Conservation (phyloP, 2,888 invertebrate genomes). For the Suillia variegata region DNA sequence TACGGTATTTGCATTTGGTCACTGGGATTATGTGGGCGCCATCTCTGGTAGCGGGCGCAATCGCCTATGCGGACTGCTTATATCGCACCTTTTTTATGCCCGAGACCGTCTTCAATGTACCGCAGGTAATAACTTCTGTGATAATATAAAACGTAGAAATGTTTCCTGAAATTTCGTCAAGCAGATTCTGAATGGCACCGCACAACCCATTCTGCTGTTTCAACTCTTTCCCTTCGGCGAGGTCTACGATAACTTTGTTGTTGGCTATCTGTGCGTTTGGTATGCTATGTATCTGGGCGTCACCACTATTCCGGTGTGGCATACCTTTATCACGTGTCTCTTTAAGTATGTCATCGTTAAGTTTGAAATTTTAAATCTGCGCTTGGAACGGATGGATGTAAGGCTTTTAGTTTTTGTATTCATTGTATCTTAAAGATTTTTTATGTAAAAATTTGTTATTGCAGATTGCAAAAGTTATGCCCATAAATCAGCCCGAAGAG, state of each 20-base stretch:
- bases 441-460: no score
- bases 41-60: slow-evolving; percentile 34
- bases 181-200: slow-evolving; percentile 35
- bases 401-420: no score
- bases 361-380: slow-evolving; percentile 40
- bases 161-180: no score
- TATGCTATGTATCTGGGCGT: slow-evolving; percentile 41
- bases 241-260: slow-evolving; percentile 37
- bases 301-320: slow-evolving; percentile 47
- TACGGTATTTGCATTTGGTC: slow-evolving; percentile 36
- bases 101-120: slow-evolving; percentile 42
- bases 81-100: slow-evolving; percentile 42
- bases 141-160: no score
- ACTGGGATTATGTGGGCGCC: slow-evolving; percentile 40
- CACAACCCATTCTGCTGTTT: slow-evolving; percentile 41
- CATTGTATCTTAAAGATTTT: not conserved
- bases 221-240: slow-evolving; percentile 48
- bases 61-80: slow-evolving; percentile 42
- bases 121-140: slow-evolving; percentile 27
- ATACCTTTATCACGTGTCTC: slow-evolving; percentile 47
- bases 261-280: slow-evolving; percentile 42
- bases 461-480: slow-evolving; percentile 27
- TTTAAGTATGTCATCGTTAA: slow-evolving; percentile 48
- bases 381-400: slow-evolving; percentile 44
- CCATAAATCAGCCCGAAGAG: not conserved